Conservation (phyloP, 92 coral and sea anemone genomes). For the Epizoanthus stellaris region DNA sequence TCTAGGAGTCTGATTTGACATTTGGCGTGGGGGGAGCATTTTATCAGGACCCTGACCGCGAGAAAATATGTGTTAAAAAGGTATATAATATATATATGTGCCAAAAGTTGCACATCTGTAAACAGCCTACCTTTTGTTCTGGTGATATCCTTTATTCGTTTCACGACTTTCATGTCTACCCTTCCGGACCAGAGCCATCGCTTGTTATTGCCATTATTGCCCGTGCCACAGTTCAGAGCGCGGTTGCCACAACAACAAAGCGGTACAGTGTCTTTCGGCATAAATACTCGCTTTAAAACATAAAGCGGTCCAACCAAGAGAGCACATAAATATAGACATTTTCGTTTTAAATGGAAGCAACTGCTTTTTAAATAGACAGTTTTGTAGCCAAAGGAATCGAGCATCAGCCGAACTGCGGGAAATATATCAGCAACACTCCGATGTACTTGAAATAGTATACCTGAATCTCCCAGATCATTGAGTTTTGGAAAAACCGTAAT, state of each 20-base stretch:
- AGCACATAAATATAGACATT: constrained; percentile 70
- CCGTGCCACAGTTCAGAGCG: constrained; percentile 20
- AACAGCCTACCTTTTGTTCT: constrained; percentile 78
- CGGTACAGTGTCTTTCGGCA: constrained; percentile 39
- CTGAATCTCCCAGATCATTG: constrained; percentile 66
- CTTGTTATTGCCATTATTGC: background rate
- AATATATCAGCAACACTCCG: constrained; percentile 70
- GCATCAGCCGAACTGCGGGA: constrained; percentile 58
- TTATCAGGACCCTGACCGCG: no score
- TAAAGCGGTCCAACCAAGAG: constrained; percentile 74
- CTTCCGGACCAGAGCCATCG: constrained; percentile 79
- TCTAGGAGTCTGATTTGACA: no score
- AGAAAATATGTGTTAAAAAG: no score
- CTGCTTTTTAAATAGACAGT: constrained; percentile 75
- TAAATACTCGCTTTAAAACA: constrained; percentile 64
- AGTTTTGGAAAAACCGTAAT: constrained; percentile 70
- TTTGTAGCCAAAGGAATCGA: constrained; percentile 86
- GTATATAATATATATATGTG: no score
- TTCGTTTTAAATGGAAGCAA: constrained; percentile 64
- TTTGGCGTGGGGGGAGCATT: no score
- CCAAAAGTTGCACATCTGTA: no score
- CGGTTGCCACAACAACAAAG: constrained; percentile 4
- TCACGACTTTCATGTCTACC: constrained; percentile 75
- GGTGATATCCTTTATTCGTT: constrained; percentile 82
- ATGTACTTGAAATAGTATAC: constrained; percentile 76